Conservation (phyloP, 2,113 vertebrate species). For the Microcebus murinus region DNA sequence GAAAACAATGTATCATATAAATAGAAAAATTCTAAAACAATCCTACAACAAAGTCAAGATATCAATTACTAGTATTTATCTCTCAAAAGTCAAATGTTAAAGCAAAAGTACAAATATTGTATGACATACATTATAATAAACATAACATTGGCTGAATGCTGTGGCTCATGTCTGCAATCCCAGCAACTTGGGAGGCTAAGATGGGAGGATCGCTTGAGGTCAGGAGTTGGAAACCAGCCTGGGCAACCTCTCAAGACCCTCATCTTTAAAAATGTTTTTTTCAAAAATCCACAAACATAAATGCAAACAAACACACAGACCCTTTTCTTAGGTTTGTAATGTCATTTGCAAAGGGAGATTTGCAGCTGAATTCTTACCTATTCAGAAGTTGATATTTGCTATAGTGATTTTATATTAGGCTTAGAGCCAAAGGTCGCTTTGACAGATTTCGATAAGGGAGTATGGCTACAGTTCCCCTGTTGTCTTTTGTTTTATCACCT, state of each 20-base stretch:
- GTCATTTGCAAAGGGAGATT: neutral
- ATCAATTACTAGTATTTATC: neutral
- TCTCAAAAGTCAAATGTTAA: neutral
- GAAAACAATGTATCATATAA: neutral
- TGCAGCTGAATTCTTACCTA: neutral
- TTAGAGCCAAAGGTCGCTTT: neutral
- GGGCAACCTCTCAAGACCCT: too few relatives aligned
- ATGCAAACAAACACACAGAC: neutral
- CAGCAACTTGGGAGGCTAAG: too few relatives aligned
- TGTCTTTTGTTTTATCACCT: neutral
- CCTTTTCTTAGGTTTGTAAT: neutral
- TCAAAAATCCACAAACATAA: neutral
- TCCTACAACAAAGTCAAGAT: neutral
- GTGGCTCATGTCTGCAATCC: too few relatives aligned
- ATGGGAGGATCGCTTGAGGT: too few relatives aligned
- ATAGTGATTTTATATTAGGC: neutral
- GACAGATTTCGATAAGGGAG: neutral
- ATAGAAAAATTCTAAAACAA: neutral
- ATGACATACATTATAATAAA: neutral
- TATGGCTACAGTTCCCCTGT: neutral
- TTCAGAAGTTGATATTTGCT: neutral
- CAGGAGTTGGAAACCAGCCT: too few relatives aligned
- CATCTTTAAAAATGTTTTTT: too few relatives aligned
- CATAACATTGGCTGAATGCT: neutral
- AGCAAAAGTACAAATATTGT: neutral